Evolutionary conservation across 2,113 vertebrate genomes (phyloP).

Genomic region (Rhineura floridana): DNA sequence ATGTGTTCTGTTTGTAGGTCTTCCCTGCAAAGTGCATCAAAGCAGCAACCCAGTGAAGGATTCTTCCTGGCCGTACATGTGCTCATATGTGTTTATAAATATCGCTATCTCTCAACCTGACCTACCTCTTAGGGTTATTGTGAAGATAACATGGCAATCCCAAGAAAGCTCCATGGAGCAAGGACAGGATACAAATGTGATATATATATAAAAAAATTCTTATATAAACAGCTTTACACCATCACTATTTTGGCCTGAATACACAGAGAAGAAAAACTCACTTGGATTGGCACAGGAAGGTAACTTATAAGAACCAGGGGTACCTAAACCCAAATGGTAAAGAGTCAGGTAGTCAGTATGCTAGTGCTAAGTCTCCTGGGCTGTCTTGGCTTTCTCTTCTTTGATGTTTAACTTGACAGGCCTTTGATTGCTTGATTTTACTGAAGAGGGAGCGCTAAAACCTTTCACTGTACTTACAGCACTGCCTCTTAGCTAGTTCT

Average conservation of each 20-base stretch:
- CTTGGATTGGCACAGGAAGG: rapidly evolving
- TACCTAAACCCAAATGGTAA: slow-evolving; percentile 31
- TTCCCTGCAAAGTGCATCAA: not conserved
- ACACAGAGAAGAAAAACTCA: not conserved
- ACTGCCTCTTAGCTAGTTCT: slow-evolving; percentile 44
- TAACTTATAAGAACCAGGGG: not conserved
- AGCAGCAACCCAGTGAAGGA: not conserved
- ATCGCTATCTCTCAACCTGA: not conserved
- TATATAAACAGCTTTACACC: not conserved
- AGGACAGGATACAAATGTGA: not conserved
- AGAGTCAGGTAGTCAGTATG: slow-evolving; percentile 38
- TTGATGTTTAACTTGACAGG: slow-evolving; percentile 27
- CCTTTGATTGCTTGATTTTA: not conserved
- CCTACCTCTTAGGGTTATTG: not conserved
- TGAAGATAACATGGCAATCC: not conserved
- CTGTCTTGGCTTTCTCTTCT: slow-evolving; percentile 36
- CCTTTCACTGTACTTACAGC: slow-evolving; percentile 6
- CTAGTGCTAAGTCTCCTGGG: slow-evolving; percentile 13
- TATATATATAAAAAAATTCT: not conserved
- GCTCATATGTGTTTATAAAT: not conserved
- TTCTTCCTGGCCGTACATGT: not conserved
- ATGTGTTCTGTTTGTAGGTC: not conserved
- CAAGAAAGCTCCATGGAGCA: not conserved
- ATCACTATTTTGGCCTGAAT: slow-evolving; percentile 12
- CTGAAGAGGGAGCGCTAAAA: slow-evolving; percentile 27